A percentile compares a stretch with the other conserved stretches of the same genome.
Conservation (phyloP, 2,113 vertebrate genomes). For the Nothocercus nigrocapillus region DNA sequence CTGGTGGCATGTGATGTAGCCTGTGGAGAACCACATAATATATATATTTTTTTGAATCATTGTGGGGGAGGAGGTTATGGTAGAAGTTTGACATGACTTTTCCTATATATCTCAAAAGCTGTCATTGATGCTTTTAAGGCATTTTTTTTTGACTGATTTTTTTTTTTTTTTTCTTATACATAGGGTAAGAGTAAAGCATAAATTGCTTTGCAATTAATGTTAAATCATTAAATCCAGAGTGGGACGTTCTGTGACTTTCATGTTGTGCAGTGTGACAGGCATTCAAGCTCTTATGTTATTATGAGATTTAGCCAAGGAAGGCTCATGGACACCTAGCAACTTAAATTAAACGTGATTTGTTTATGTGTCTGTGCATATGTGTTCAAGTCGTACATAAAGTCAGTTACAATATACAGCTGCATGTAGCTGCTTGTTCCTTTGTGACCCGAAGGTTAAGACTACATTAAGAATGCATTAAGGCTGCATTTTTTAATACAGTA, state of each 20-base stretch:
- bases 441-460: background rate
- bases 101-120: background rate
- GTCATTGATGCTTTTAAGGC: background rate
- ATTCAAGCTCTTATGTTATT: background rate
- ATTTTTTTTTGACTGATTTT: background rate
- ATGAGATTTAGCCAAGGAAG: background rate
- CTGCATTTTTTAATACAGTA: background rate
- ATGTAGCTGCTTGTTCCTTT: background rate
- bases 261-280: background rate
- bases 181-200: background rate
- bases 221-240: background rate
- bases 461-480: background rate
- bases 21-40: background rate
- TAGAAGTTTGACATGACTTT: background rate
- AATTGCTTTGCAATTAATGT: background rate
- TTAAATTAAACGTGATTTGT: background rate
- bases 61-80: background rate
- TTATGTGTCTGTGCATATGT: background rate
- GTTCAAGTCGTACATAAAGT: background rate
- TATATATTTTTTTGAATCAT: background rate
- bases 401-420: background rate
- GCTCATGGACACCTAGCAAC: background rate
- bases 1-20: accelerated
- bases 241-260: background rate
- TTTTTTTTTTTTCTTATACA: background rate